Evolutionary conservation across 2,797 vertebrate genomes (phyloP), one percentile per base, ranked within the genome.

Genomic region (Gila robusta): DNA sequence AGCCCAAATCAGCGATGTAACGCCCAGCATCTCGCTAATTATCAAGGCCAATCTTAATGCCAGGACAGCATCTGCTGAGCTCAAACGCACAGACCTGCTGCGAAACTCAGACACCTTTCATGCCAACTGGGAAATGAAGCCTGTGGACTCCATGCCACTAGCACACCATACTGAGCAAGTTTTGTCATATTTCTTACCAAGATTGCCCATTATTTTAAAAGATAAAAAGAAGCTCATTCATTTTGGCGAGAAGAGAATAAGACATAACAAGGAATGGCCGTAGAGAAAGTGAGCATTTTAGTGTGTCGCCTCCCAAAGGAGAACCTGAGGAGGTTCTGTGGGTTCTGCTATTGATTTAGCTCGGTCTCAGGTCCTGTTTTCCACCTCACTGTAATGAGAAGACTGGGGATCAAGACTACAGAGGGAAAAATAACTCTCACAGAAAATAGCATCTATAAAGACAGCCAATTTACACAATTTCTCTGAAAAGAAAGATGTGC

Each of bases 51-150:
- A 91, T 85, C 90, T 89, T 88, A 91, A 91, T 92, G 94, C 90
- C 94, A 93, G 93, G 91, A 90, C 91, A 93, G 94, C 94, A 95
- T 93, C 93, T 94, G 93, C 93, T 91, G 91, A 92, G 92, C 91
- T 88, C 91, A 93, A 94, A 86, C 92, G 90, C 92, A 92, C 93
- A 92, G 92, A 91, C 92, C 91, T 93, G 87, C 93, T 94, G 93
- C 90, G 92, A 93, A 95, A 94, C 91, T 93, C 73, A 80, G 74
- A 85, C 85, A 86, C 81, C 70, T 78, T 54, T 71, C 47, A 32
- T 35, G 56, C 87, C 86, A 86, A 88, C 81, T 83, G 83, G 74
- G 81, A 87, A 85, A 87, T 74, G 64, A 79, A 86, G 77, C 47
- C 6, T 56, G 71, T 66, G 52, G 72, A 71, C 41, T 79, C 80